Base-by-base conservation (phyloP, 2,888 invertebrate species). In the Calameuta idolon region DNA sequence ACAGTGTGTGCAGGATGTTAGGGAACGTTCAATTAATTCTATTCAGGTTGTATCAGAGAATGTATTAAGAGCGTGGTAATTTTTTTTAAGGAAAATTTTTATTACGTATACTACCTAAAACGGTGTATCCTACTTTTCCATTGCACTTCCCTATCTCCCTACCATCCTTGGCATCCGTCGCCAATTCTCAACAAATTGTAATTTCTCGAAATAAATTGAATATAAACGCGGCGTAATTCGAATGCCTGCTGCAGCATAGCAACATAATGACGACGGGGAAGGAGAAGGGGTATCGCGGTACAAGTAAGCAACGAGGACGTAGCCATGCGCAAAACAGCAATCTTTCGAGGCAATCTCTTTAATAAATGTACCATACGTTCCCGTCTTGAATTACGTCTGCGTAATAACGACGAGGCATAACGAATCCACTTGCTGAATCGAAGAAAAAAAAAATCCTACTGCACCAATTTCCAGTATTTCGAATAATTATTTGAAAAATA, bases 171-270 rank as follows among this genome's bases (percentile, higher is more conserved):
- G 23, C 71, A 12, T 71, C 71, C 71, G 71, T 75, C 80, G 79
- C 80, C 81, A 82, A 82, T 89, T 88, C 87, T 84, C 87, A 87
- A 90, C 88, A 89, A 90, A 89, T 89, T 89, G 89, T 90, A 90
- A 89, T 90, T 90, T 89, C 89, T 87, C 87, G 89, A 88, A 90
- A 90, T 87, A 90, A 90, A 90, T 90, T 90, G 89, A 90, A 90
- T 90, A 90, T 89, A 88, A 90, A 89, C 88, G 89, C 85, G 86
- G 82, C 88, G 88, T 89, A 89, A 90, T 90, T 89, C 89, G 88
- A 89, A 89, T 89, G 89, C 89, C 89, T 89, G 87, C 87, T 89
- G 89, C 88, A 89, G 89, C 83, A 83, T 78, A 79, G 75, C 79
- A 74, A 77, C 75, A 81, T 89, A 89, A 90, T 88, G 88, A 89